A percentile compares a stretch with the other conserved stretches of the same genome.
phyloP scores from a whole-genome alignment of 1,140 invertebrate species.

The Popillia japonica region DNA sequence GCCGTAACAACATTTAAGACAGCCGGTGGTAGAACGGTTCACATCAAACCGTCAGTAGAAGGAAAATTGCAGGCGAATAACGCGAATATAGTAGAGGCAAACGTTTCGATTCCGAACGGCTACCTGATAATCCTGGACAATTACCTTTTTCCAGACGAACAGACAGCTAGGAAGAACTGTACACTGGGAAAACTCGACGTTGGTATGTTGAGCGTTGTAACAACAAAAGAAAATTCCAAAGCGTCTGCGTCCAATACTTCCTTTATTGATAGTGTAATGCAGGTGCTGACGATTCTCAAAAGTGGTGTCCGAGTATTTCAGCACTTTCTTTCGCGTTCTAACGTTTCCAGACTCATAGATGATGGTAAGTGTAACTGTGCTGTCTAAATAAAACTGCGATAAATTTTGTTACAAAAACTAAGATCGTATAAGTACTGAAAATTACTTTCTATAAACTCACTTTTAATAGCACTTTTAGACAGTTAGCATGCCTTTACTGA shows the following conservation, averaged over 20 bases:
- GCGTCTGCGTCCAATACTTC: slow-evolving; percentile 61
- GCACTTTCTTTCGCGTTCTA: slow-evolving; percentile 68
- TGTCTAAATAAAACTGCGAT: not conserved
- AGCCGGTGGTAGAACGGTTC: slow-evolving; percentile 63
- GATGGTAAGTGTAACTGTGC: slow-evolving; percentile 59
- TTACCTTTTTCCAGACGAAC: slow-evolving; percentile 62
- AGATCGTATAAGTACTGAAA: too few relatives aligned
- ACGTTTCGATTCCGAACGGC: slow-evolving; percentile 60
- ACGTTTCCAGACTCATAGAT: slow-evolving; percentile 66
- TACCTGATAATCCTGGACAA: slow-evolving; percentile 62
- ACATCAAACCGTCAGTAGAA: slow-evolving; percentile 60
- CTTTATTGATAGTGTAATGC: slow-evolving; percentile 67
- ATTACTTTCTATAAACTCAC: too few relatives aligned
- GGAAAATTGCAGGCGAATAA: slow-evolving; percentile 63
- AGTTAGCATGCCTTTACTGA: too few relatives aligned
- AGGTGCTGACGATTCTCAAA: slow-evolving; percentile 68
- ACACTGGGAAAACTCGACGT: slow-evolving; percentile 46
- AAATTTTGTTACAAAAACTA: not conserved
- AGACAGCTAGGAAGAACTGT: slow-evolving; percentile 44
- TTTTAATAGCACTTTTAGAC: too few relatives aligned
- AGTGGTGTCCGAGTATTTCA: slow-evolving; percentile 71
- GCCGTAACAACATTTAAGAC: slow-evolving; percentile 64
- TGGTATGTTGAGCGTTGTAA: slow-evolving; percentile 52
- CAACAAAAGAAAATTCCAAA: slow-evolving; percentile 58
- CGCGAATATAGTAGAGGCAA: slow-evolving; percentile 59